These are phyloP conservation scores for Entelurus aequoreus DNA, from an alignment of 2,113 vertebrate genomes.

Conservation along the genomic window DNA sequence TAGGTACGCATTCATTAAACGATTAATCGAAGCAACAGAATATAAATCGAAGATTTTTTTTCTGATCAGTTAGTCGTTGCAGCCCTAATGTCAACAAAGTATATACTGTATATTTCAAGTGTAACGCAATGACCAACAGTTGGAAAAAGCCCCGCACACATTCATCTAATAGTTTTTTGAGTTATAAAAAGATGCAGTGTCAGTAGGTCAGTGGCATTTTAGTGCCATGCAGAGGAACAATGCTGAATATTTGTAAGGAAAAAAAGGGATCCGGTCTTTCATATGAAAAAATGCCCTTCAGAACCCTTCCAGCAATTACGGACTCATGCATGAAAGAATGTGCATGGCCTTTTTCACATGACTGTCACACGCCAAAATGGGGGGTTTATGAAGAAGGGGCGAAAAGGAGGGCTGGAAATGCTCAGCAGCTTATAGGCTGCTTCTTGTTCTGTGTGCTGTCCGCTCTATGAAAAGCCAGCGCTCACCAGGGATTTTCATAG, in stretches of 20 bases:
- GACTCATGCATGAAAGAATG: conserved; percentile 69
- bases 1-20: too few species aligned
- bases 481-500: conserved; percentile 30
- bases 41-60: too few species aligned
- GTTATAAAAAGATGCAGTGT: conserved; percentile 19
- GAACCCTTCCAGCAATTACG: conserved; percentile 51
- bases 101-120: too few species aligned
- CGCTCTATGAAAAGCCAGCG: conserved; percentile 24
- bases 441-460: conserved; percentile 23
- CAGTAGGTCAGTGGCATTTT: conserved; percentile 1
- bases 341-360: conserved; percentile 67
- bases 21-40: too few species aligned
- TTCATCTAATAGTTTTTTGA: background rate
- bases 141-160: background rate
- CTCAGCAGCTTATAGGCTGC: conserved; percentile 27
- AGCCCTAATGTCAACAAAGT: too few species aligned
- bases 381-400: conserved; percentile 12
- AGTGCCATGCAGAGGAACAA: conserved; percentile 6
- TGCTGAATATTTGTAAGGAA: conserved; percentile 15
- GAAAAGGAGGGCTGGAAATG: conserved; percentile 26
- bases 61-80: too few species aligned
- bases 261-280: conserved; percentile 9
- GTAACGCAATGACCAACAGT: background rate
- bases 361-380: conserved; percentile 55
- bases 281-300: conserved; percentile 47